Conservation (phyloP, 2,888 invertebrate genomes). For the Phaonia tiefii region DNA sequence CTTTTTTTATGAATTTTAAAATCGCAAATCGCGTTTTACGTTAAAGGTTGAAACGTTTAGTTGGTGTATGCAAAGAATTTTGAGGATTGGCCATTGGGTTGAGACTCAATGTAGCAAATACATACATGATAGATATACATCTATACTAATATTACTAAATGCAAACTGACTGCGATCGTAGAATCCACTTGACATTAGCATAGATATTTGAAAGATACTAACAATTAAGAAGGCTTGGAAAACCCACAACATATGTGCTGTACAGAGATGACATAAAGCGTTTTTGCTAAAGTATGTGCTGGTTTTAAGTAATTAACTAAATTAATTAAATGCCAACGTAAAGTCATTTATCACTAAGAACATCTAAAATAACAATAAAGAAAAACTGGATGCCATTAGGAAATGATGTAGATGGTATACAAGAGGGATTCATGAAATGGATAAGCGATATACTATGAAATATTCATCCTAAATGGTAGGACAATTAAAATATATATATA, state of each 20-base stretch:
- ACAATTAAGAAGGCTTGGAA: slow-evolving; percentile 45
- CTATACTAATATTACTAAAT: too few species aligned
- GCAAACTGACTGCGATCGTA: slow-evolving; percentile 35
- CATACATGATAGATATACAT: too few species aligned
- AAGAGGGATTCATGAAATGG: too few species aligned
- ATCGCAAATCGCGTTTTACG: neutral
- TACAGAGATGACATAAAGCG: too few species aligned
- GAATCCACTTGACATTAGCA: slow-evolving; percentile 64
- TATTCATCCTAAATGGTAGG: too few species aligned
- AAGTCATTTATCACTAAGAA: slow-evolving; percentile 24
- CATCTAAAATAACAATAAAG: neutral
- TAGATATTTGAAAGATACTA: slow-evolving; percentile 40
- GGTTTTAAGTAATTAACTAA: slow-evolving; percentile 9
- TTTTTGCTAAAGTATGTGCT: too few species aligned
- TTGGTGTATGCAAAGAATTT: slow-evolving; percentile 29
- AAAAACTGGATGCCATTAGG: too few species aligned
- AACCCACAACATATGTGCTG: slow-evolving; percentile 23
- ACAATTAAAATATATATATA: too few species aligned
- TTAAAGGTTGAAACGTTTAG: slow-evolving; percentile 36
- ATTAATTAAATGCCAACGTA: slow-evolving; percentile 56
- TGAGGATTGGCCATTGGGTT: slow-evolving; percentile 39
- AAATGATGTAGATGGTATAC: too few species aligned
- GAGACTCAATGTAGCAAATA: slow-evolving; percentile 58
- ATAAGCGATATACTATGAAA: too few species aligned
- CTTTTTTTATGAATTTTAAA: slow-evolving; percentile 41